Base-by-base conservation (phyloP, 2,888 invertebrate species). In the Allolobophora icterica region DNA sequence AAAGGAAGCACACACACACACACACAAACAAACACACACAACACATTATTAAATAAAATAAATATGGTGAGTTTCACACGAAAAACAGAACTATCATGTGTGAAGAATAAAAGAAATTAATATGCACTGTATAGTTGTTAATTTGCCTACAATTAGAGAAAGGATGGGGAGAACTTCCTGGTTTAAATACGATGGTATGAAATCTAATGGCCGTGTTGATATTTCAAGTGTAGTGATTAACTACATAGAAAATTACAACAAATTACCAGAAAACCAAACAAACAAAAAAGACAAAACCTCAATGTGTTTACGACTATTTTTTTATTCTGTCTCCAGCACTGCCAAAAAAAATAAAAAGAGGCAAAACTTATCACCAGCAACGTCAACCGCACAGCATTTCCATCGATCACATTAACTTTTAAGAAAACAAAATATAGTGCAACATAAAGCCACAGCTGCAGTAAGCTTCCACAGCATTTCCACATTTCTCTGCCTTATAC, bases 291-390 rank as follows among this genome's bases (percentile, higher is more conserved):
- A 71, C n/a, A 71, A n/a, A 71, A n/a, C n/a, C 30, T n/a, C 71
- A 71, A 71, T n/a, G 71, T n/a, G 30, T 71, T 71, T 2, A 30
- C 5, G n/a, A 71, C n/a, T n/a, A 71, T 1, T 71, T 71, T 1
- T 71, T 71, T 71, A 71, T 71, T 71, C 71, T 71, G 71, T 71
- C 71, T 71, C 71, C 30, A n/a, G n/a, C 71, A 71, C 71, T n/a
- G 71, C 52, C n/a, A 11, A 71, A 30, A 30, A n/a, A n/a, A n/a
- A n/a, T 6, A 71, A 71, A 71, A n/a, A 71, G 30, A 71, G 71
- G n/a, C 71, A 71, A 71, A 71, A 6, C 52, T 19, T 52, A 52
- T 52, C 52, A 52, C 52, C 52, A 52, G 71, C 71, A 71, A 71
- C 71, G 30, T 71, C 11, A 71, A n/a, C n/a, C 5, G 71, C 71